Evolutionary conservation across 2,797 vertebrate genomes (phyloP).

Genomic region (Thunnus albacares): DNA sequence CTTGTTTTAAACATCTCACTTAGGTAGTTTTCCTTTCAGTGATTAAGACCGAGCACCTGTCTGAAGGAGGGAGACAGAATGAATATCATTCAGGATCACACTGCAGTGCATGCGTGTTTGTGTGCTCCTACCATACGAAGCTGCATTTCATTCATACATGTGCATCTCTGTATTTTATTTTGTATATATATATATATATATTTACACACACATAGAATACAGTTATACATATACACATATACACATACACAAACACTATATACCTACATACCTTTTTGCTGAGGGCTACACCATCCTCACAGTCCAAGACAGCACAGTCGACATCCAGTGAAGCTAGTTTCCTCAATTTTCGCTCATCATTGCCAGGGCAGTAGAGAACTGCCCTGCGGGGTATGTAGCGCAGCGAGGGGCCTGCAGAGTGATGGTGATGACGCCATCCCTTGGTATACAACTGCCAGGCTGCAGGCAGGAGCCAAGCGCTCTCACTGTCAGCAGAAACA

Average conservation of each 20-base stretch:
- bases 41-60: slow-evolving; percentile 85
- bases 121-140: slow-evolving; percentile 6
- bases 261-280: slow-evolving; percentile 91
- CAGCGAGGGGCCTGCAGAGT: slow-evolving; percentile 78
- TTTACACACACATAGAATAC: too few species aligned
- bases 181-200: too few species aligned
- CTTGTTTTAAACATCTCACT: slow-evolving; percentile 86
- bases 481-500: slow-evolving; percentile 76
- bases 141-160: slow-evolving; percentile 24
- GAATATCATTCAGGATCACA: slow-evolving; percentile 49
- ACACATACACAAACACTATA: too few species aligned
- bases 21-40: slow-evolving; percentile 84
- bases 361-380: slow-evolving; percentile 95
- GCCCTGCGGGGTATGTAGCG: slow-evolving; percentile 93
- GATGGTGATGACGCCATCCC: slow-evolving; percentile 77
- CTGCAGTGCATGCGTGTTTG: slow-evolving; percentile 44
- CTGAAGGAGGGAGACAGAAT: slow-evolving; percentile 62
- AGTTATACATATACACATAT: too few species aligned
- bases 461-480: slow-evolving; percentile 61
- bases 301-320: slow-evolving; percentile 97
- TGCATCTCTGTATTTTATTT: slow-evolving; percentile 33
- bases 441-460: slow-evolving; percentile 63
- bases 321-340: slow-evolving; percentile 93
- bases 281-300: slow-evolving; percentile 96
- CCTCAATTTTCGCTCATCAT: slow-evolving; percentile 94